Percentiles rank a stretch among this genome's conserved stretches.
These are phyloP conservation scores for Zaprionus africanus DNA, from an alignment of 1,140 invertebrate species.

Conservation along the genomic window DNA sequence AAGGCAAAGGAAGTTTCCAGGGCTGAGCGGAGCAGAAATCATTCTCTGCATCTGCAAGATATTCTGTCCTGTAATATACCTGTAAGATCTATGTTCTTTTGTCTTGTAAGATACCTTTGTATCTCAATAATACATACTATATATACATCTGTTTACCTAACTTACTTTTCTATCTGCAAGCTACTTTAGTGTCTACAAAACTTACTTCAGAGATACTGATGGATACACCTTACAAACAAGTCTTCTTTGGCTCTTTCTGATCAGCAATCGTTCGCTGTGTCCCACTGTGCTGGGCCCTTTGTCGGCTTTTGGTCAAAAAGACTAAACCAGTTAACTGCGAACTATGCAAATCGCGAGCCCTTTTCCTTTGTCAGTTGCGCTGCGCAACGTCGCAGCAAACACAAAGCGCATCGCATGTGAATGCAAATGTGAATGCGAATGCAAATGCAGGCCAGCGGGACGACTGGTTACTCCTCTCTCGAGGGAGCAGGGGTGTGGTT, in stretches of 20 bases:
- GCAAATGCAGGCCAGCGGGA: conserved; percentile 2
- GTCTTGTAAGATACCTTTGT: too few relatives aligned
- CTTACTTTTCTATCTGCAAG: not conserved
- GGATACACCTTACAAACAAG: not conserved
- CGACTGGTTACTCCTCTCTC: too few relatives aligned
- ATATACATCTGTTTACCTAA: not conserved
- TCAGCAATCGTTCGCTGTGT: not conserved
- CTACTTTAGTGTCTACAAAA: not conserved
- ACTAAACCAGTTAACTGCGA: conserved; percentile 28
- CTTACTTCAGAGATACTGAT: not conserved
- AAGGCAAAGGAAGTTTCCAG: not conserved
- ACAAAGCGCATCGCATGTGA: not conserved
- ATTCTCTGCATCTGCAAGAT: too few relatives aligned
- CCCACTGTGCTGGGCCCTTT: conserved; percentile 19
- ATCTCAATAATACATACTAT: not conserved
- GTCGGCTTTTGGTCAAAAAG: conserved; percentile 22
- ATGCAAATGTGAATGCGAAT: conserved; percentile 23
- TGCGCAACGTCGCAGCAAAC: not conserved
- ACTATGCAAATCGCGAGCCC: conserved; percentile 47
- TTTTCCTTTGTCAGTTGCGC: conserved; percentile 24
- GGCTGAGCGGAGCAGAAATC: too few relatives aligned
- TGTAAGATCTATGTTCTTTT: too few relatives aligned
- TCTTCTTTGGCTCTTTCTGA: not conserved
- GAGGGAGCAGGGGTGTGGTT: not conserved
- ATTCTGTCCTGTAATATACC: too few relatives aligned